phyloP scores from a whole-genome alignment of 2,888 invertebrate genomes.

The Scaptomyza reducta region DNA sequence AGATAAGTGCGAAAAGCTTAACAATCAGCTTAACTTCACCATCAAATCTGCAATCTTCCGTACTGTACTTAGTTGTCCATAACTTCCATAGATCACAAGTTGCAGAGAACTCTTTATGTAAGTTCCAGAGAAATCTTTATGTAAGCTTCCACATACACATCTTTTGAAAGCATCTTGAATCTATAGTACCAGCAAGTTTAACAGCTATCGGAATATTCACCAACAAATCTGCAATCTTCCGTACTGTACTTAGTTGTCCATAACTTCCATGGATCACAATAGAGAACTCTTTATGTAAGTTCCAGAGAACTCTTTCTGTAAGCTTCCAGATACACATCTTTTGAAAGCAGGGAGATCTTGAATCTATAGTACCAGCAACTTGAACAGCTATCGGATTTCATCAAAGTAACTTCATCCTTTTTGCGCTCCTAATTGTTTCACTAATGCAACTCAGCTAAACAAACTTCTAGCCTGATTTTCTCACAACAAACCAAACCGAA shows the following conservation, averaged over 20 bases:
- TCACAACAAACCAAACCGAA: conserved; percentile 32
- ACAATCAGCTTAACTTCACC: neutral
- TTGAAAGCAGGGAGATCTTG: neutral
- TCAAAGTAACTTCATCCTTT: conserved; percentile 1
- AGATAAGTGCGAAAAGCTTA: neutral
- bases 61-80: neutral
- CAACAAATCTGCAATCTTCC: neutral
- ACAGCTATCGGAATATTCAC: neutral
- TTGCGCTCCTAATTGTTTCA: conserved; percentile 19
- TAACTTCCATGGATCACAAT: neutral
- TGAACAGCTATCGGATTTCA: neutral
- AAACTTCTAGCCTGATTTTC: conserved; percentile 47
- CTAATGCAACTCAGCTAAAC: conserved; percentile 41
- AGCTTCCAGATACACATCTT: too few species aligned
- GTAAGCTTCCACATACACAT: too few species aligned
- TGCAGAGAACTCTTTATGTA: neutral
- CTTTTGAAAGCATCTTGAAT: neutral
- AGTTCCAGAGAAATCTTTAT: too few species aligned
- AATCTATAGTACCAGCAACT: neutral
- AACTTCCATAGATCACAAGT: neutral
- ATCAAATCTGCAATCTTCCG: neutral
- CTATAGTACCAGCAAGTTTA: neutral
- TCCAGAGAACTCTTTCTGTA: too few species aligned
- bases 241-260: neutral
- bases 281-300: neutral